Evolutionary conservation across 2,113 vertebrate genomes (phyloP).

Genomic region (Marcusenius ussheri): DNA sequence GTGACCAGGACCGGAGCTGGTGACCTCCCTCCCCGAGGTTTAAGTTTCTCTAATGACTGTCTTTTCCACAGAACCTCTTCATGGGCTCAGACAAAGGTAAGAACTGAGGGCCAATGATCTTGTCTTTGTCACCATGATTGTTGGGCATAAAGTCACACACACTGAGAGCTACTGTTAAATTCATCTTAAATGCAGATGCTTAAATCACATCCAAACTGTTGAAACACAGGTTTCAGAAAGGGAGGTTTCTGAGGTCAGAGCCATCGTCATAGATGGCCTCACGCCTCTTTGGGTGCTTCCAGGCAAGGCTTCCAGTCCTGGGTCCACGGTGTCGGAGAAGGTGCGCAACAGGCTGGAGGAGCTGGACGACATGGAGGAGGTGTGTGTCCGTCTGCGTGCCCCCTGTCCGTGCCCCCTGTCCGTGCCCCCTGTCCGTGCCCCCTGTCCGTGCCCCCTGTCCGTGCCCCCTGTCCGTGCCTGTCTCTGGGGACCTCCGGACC

Average conservation of each 20-base stretch:
- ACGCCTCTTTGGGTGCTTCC: background rate
- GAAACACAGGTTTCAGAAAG: background rate
- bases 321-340: constrained; percentile 90
- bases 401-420: no score
- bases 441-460: background rate
- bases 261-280: background rate
- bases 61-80: constrained; percentile 74
- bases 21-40: background rate
- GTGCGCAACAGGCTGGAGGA: constrained; percentile 91
- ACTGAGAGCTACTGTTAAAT: background rate
- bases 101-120: background rate
- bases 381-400: constrained; percentile 36
- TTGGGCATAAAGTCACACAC: background rate
- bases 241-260: background rate
- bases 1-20: background rate
- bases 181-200: background rate
- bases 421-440: background rate
- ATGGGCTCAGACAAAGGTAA: constrained; percentile 91
- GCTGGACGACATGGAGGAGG: constrained; percentile 93
- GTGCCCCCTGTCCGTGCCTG: background rate
- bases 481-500: background rate
- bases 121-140: background rate
- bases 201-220: background rate
- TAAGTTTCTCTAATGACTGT: background rate
- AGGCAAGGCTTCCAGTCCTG: constrained; percentile 69